These are phyloP conservation scores for Hepsetus odoe DNA, from an alignment of 2,113 vertebrate species.

Conservation along the genomic window DNA sequence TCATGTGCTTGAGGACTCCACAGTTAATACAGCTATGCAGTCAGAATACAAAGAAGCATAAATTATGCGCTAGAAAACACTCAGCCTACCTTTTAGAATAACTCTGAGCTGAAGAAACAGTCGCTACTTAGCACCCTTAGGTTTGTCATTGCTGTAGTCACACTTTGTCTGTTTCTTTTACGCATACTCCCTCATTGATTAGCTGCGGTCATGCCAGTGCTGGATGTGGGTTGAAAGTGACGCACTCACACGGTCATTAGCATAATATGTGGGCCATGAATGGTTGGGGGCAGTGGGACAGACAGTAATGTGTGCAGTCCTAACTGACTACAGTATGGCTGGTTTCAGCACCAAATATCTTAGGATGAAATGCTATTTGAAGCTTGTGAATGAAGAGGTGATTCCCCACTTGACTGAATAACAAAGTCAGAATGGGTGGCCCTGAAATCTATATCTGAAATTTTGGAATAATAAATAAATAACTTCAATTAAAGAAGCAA, in stretches of 20 bases:
- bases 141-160: neutral
- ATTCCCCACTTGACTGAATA: constrained; percentile 29
- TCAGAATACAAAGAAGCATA: neutral
- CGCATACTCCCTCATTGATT: neutral
- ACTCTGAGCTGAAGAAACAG: neutral
- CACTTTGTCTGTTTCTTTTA: neutral
- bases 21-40: neutral
- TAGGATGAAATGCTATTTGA: constrained; percentile 50
- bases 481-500: neutral
- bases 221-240: constrained; percentile 10
- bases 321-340: neutral
- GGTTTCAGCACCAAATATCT: constrained; percentile 20
- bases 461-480: neutral
- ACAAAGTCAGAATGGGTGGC: constrained; percentile 31
- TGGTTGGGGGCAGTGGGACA: constrained; percentile 33
- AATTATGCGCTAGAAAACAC: neutral
- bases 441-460: neutral
- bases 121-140: neutral
- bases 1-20: neutral
- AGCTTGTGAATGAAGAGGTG: constrained; percentile 31
- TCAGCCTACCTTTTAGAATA: neutral
- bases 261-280: constrained; percentile 52
- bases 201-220: neutral
- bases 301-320: constrained; percentile 15
- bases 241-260: constrained; percentile 32